These are phyloP conservation scores for Eulithis testata DNA, from an alignment of 2,888 invertebrate species.

Conservation along the genomic window DNA sequence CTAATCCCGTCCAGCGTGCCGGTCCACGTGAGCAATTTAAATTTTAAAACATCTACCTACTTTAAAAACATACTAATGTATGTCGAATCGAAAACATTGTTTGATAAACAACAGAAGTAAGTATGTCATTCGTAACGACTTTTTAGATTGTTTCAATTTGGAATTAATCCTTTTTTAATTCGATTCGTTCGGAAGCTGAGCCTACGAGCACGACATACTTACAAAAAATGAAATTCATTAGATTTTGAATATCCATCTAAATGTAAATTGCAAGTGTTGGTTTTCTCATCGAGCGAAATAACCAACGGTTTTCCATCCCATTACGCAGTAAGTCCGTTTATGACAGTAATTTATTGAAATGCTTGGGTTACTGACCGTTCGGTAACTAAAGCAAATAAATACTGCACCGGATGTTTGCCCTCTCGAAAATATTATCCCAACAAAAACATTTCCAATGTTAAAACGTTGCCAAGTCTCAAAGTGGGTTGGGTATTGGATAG, in stretches of 20 bases:
- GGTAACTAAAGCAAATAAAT: slow-evolving; percentile 48
- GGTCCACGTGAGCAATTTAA: slow-evolving; percentile 50
- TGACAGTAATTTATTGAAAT: slow-evolving; percentile 47
- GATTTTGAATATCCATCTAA: slow-evolving; percentile 30
- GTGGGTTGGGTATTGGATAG: too few relatives aligned
- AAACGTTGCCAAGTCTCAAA: too few relatives aligned
- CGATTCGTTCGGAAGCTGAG: slow-evolving; percentile 13
- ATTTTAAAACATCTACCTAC: slow-evolving; percentile 4
- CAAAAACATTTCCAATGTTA: too few relatives aligned
- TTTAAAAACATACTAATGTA: slow-evolving; percentile 1
- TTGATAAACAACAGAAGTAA: slow-evolving; percentile 34
- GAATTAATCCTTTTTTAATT: slow-evolving; percentile 29
- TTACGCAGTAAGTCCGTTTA: slow-evolving; percentile 40
- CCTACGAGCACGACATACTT: background rate
- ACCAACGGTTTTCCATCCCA: slow-evolving; percentile 25
- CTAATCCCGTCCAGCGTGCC: slow-evolving; percentile 42
- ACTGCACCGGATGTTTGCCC: slow-evolving; percentile 49
- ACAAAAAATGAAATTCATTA: slow-evolving; percentile 18
- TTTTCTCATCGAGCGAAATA: slow-evolving; percentile 24
- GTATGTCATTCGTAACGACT: slow-evolving; percentile 24
- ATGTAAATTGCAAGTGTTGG: slow-evolving; percentile 35
- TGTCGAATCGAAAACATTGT: slow-evolving; percentile 5
- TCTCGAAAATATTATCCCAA: slow-evolving; percentile 40
- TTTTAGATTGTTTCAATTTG: slow-evolving; percentile 23
- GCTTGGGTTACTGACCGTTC: slow-evolving; percentile 53